Conservation (phyloP, 1,140 invertebrate species). For the Cephus cinctus region DNA sequence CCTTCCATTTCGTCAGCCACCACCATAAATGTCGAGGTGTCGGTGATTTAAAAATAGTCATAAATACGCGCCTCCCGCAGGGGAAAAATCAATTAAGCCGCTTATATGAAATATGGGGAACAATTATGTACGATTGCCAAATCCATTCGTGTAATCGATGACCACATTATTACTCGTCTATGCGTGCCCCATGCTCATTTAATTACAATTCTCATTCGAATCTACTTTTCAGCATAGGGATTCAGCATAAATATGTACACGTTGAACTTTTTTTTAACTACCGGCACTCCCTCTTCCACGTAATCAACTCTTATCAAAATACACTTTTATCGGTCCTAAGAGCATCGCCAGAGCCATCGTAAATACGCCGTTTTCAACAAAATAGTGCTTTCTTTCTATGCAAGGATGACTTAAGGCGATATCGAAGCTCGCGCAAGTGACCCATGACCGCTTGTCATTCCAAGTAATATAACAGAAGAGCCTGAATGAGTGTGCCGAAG, state of each 20-base stretch:
- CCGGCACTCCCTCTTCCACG: no score
- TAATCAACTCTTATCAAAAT: no score
- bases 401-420: no score
- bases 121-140: slow-evolving; percentile 41
- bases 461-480: slow-evolving; percentile 30
- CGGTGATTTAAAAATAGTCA: slow-evolving; percentile 38
- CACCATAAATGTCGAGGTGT: slow-evolving; percentile 34
- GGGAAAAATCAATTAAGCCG: slow-evolving; percentile 44
- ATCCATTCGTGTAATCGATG: slow-evolving; percentile 36
- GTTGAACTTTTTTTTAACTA: no score
- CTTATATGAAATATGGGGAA: slow-evolving; percentile 38
- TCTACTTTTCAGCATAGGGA: no score
- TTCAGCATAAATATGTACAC: no score
- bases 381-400: no score
- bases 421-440: slow-evolving; percentile 29
- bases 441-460: slow-evolving; percentile 13
- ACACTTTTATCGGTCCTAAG: no score
- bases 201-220: neutral
- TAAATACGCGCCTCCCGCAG: slow-evolving; percentile 22
- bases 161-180: slow-evolving; percentile 30
- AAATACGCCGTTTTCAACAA: no score
- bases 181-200: neutral
- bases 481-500: neutral
- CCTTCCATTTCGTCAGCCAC: slow-evolving; percentile 30
- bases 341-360: no score